phyloP scores from a whole-genome alignment of 1,140 invertebrate genomes.

The Sarcophaga peregrina region DNA sequence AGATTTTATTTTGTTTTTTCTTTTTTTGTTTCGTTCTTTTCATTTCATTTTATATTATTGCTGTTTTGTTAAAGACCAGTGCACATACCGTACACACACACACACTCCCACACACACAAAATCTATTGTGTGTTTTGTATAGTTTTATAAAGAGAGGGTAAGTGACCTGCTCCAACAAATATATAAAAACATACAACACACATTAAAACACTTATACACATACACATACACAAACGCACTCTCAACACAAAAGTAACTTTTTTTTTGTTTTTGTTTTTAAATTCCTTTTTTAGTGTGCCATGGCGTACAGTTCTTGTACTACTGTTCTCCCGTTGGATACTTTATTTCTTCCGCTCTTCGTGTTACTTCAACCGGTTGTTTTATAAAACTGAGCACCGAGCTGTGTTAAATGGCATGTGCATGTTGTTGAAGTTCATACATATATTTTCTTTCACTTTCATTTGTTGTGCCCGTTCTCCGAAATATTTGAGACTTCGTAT shows the following conservation, averaged over 20 bases:
- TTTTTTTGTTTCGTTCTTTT: not conserved
- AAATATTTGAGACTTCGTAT: too few relatives aligned
- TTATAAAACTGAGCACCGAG: constrained; percentile 23
- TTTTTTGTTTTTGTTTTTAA: not conserved
- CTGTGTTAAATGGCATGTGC: not conserved
- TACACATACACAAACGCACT: not conserved
- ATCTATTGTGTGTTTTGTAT: not conserved
- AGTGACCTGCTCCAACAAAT: constrained; percentile 38
- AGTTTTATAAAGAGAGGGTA: constrained; percentile 18
- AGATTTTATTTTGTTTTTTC: not conserved
- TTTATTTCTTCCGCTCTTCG: constrained; percentile 13
- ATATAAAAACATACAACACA: not conserved
- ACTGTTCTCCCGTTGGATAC: not conserved
- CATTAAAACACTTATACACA: not conserved
- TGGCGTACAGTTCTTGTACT: not conserved
- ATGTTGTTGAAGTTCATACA: not conserved
- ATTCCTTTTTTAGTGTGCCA: not conserved
- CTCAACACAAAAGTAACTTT: not conserved
- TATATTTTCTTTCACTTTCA: too few relatives aligned
- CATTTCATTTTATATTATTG: not conserved
- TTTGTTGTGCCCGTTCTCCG: too few relatives aligned
- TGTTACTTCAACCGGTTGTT: constrained; percentile 37
- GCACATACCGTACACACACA: not conserved
- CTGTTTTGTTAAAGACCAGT: constrained; percentile 1
- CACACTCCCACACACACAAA: not conserved